Evolutionary conservation across 2,797 vertebrate species (phyloP).

Genomic region (Morelia viridis): DNA sequence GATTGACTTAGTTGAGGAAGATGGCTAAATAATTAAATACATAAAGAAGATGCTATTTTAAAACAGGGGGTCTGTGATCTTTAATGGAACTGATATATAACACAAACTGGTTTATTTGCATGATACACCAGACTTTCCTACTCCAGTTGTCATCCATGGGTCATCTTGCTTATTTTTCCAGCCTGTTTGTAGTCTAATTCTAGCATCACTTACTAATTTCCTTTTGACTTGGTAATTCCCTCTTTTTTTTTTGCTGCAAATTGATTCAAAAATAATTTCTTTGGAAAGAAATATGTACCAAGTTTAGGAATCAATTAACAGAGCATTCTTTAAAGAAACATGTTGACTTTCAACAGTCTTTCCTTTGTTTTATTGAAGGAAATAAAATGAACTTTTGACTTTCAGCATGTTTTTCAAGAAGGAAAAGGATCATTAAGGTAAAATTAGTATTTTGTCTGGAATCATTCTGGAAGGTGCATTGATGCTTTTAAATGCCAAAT

Average conservation of each 20-base stretch:
- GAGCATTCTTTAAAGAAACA: neutral
- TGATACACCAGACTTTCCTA: neutral
- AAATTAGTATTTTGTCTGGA: slow-evolving; percentile 14
- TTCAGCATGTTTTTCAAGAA: slow-evolving; percentile 12
- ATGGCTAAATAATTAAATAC: neutral
- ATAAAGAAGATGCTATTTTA: neutral
- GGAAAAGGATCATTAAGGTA: neutral
- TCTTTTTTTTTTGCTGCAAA: neutral
- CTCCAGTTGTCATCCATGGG: neutral
- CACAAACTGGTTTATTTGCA: neutral
- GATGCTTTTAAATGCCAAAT: neutral
- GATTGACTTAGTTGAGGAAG: neutral
- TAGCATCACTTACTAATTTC: neutral
- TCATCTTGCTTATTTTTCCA: neutral
- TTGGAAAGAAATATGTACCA: neutral
- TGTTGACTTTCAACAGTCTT: neutral
- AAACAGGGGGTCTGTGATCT: neutral
- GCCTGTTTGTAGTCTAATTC: neutral
- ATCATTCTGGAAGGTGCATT: slow-evolving; percentile 2
- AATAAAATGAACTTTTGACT: neutral
- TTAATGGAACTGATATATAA: neutral
- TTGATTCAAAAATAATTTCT: slow-evolving; percentile 1
- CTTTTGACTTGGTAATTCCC: neutral
- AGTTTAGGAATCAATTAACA: neutral
- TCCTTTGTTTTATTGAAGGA: slow-evolving; percentile 19